Percentiles rank a stretch among this genome's conserved stretches.
Conservation (phyloP, 2,888 invertebrate species). For the Trachelus troglodyta region DNA sequence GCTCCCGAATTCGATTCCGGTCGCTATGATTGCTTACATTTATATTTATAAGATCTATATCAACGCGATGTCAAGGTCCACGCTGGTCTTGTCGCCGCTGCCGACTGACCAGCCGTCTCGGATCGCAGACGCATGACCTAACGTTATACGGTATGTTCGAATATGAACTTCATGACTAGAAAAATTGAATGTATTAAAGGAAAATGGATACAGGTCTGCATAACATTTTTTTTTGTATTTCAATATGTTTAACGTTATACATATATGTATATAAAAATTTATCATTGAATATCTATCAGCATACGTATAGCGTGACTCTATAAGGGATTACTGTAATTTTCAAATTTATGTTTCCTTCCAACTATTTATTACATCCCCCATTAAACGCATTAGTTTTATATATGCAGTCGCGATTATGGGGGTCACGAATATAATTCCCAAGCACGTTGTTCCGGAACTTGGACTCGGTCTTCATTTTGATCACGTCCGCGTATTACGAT, state of each 20-base stretch:
- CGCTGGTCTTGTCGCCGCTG: slow-evolving; percentile 26
- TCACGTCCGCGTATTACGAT: slow-evolving; percentile 51
- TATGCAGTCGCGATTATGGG: neutral
- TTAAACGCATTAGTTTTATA: neutral
- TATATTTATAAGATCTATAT: slow-evolving; percentile 57
- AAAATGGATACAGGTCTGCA: neutral
- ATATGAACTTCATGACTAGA: neutral
- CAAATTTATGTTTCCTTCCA: neutral
- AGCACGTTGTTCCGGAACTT: neutral
- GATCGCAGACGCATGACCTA: neutral
- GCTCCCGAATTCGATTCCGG: slow-evolving; percentile 26
- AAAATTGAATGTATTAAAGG: neutral
- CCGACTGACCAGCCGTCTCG: slow-evolving; percentile 30
- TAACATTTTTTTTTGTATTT: neutral
- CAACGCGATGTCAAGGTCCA: slow-evolving; percentile 35
- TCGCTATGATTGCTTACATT: slow-evolving; percentile 46
- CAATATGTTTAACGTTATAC: neutral
- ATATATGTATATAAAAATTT: neutral
- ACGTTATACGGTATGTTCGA: neutral
- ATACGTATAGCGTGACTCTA: too few relatives aligned
- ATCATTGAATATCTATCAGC: neutral
- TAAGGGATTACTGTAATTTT: neutral
- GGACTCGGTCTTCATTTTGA: neutral
- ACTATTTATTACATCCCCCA: neutral
- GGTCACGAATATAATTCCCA: neutral